Base-by-base conservation (phyloP, 1,140 invertebrate species). In the Ceratina australensis region DNA sequence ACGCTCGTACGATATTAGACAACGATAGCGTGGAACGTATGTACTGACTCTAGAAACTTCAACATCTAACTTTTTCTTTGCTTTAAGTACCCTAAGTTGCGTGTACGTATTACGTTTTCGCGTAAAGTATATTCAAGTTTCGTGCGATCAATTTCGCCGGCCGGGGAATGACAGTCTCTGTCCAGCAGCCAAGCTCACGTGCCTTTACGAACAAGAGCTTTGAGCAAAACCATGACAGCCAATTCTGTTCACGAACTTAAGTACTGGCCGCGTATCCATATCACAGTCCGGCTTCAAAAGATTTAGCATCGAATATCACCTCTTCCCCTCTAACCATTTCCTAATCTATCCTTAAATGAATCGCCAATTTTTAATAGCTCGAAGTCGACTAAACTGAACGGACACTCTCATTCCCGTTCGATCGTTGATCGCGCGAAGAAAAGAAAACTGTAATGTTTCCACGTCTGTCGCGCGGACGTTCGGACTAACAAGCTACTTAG, bases 81-180 rank as follows among this genome's bases (percentile, higher is more conserved):
- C 65, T 54, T 84, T 88, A 88, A 87, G 72, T 88, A 87, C 81
- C 82, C 87, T 56, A 28, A 87, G 80, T 82, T 79, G 81, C 79
- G 80, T 81, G 80, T 83, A 61, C 82, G 56, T 72, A 33, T 20
- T 52, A 24, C 50, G 33, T 64, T 67, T 64, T 24, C 54, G 61
- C 26, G 57, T 81, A 42, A 67, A 69, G 33, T 59, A 74, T 87
- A n/a, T n/a, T 50, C 52, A 63, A 16, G 42, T 49, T 49, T 49
- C 26, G 20, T 56, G 33, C 33, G n/a, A 13, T 68, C 33, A 65
- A 47, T 50, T 71, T 22, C 68, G 64, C 60, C 68, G 63, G 68
- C 57, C 68, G 59, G 50, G 56, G 50, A 79, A 85, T 42, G 12
- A 82, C 59, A 73, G 57, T 64, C 52, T 68, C 54, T 68, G 49